Evolutionary conservation across 2,113 vertebrate species (phyloP).

Genomic region (Eptesicus fuscus): DNA sequence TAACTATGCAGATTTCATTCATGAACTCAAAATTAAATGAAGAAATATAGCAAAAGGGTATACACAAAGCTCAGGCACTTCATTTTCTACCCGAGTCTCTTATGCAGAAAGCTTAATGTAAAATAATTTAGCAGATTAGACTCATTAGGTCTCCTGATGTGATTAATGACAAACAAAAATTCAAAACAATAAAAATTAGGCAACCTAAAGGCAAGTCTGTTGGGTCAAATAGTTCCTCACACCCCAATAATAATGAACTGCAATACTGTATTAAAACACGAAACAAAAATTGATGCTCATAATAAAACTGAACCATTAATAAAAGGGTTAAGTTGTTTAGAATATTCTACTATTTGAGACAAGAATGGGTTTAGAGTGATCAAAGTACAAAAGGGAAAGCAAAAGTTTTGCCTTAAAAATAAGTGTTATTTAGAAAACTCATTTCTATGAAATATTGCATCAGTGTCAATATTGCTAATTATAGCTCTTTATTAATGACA

Average conservation of each 20-base stretch:
- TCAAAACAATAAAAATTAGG: slow-evolving; percentile 13
- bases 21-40: slow-evolving; percentile 2
- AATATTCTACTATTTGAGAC: slow-evolving; percentile 10
- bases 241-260: not conserved
- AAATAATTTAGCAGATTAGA: not conserved
- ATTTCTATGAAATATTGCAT: not conserved
- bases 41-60: not conserved
- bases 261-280: not conserved
- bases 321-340: not conserved
- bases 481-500: slow-evolving; percentile 10
- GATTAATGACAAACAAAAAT: slow-evolving; percentile 22
- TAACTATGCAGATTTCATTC: slow-evolving; percentile 21
- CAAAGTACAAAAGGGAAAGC: not conserved
- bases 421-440: not conserved
- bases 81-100: not conserved
- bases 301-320: not conserved
- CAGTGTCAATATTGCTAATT: not conserved
- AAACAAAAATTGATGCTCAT: not conserved
- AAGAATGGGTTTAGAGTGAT: not conserved
- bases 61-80: not conserved
- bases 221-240: not conserved
- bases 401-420: slow-evolving; percentile 4
- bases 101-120: slow-evolving; percentile 26
- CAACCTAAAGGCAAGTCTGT: slow-evolving; percentile 17
- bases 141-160: not conserved